Conservation (phyloP, 2,888 invertebrate species). For the Hypolimnas misippus region DNA sequence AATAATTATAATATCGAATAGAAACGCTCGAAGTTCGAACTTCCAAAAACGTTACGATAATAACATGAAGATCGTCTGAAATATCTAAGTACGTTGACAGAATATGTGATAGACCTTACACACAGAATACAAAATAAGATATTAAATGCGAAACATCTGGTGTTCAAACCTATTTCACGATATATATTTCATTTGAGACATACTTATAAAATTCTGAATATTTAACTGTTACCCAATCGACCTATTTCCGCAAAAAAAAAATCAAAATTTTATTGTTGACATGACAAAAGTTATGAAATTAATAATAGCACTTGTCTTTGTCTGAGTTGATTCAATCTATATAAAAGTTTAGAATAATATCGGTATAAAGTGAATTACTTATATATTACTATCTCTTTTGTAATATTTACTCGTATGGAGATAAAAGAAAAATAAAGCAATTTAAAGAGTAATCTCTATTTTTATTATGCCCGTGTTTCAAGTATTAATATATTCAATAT, state of each 20-base stretch:
- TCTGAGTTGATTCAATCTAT: too few relatives aligned
- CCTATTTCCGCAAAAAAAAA: not conserved
- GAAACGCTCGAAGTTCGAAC: conserved; percentile 5
- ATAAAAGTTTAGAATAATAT: too few relatives aligned
- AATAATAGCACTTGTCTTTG: too few relatives aligned
- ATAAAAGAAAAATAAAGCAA: not conserved
- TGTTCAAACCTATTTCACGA: conserved; percentile 3
- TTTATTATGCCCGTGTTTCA: not conserved
- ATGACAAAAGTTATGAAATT: too few relatives aligned
- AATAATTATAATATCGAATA: conserved; percentile 6
- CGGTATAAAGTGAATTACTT: too few relatives aligned
- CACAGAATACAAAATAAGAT: conserved; percentile 31
- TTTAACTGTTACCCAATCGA: not conserved
- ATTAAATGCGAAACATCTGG: conserved; percentile 24
- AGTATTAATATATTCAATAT: not conserved
- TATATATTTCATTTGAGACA: conserved; percentile 19
- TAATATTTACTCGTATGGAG: too few relatives aligned
- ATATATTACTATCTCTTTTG: too few relatives aligned
- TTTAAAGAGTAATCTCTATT: not conserved
- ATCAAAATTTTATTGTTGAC: too few relatives aligned
- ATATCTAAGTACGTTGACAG: conserved; percentile 29
- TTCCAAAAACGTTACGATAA: conserved; percentile 5
- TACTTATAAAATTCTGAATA: conserved; percentile 12
- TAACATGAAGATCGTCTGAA: conserved; percentile 29
- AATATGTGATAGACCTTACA: conserved; percentile 28